Conservation (phyloP, 2,113 vertebrate genomes). For the Aix galericulata region DNA sequence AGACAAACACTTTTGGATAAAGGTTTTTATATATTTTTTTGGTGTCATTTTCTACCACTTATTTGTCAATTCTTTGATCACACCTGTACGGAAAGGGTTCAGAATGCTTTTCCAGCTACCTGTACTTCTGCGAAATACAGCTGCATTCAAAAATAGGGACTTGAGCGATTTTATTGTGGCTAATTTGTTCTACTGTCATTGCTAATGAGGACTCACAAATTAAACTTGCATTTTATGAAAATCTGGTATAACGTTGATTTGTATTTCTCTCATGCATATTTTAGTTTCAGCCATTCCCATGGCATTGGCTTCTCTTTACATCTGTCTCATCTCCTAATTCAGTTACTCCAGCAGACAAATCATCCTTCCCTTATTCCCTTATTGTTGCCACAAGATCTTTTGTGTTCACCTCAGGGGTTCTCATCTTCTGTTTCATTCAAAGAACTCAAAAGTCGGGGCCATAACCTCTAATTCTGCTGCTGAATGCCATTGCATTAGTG, state of each 20-base stretch:
- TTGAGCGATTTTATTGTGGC: not conserved
- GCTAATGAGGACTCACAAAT: not conserved
- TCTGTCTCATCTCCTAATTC: not conserved
- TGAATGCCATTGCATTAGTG: not conserved
- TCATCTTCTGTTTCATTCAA: not conserved
- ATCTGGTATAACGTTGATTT: not conserved
- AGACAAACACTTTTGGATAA: not conserved
- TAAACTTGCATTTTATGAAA: not conserved
- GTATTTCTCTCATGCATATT: slow-evolving; percentile 41
- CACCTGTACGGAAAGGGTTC: not conserved
- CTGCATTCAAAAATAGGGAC: not conserved
- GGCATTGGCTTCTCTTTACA: slow-evolving; percentile 27
- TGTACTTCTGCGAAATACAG: not conserved
- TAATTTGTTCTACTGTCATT: not conserved
- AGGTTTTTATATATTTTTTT: not conserved
- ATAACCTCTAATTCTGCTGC: not conserved
- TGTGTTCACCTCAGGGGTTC: not conserved
- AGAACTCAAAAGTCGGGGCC: not conserved
- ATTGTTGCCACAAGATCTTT: not conserved
- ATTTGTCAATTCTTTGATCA: not conserved
- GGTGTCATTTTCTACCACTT: not conserved
- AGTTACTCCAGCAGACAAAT: not conserved
- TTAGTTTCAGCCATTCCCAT: slow-evolving; percentile 48
- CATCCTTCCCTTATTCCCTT: not conserved
- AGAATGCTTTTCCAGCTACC: not conserved